Percentiles rank a stretch among this genome's conserved stretches.
phyloP scores from a whole-genome alignment of 2,113 vertebrate genomes.

The Cariama cristata region DNA sequence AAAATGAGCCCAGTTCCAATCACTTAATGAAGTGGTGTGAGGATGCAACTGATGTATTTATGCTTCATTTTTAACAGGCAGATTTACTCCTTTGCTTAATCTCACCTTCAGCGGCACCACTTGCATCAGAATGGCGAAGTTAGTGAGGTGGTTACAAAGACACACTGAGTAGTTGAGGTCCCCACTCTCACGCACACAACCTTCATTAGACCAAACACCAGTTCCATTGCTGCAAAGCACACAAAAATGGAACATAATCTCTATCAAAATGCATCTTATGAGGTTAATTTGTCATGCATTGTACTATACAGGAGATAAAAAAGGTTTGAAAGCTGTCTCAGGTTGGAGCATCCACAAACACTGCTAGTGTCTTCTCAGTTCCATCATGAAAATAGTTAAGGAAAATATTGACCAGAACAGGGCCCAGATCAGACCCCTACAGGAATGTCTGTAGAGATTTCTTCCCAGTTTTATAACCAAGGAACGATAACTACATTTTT shows the following conservation, averaged over 20 bases:
- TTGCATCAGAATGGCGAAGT: slow-evolving; percentile 98
- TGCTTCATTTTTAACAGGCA: background rate
- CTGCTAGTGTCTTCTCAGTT: background rate
- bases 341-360: background rate
- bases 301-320: background rate
- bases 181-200: slow-evolving; percentile 84
- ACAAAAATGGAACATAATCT: background rate
- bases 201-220: slow-evolving; percentile 89
- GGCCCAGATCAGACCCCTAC: background rate
- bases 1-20: background rate
- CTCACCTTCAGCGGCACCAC: slow-evolving; percentile 94
- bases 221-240: slow-evolving; percentile 76
- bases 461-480: background rate
- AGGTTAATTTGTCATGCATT: background rate
- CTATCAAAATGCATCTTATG: background rate
- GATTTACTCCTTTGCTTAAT: background rate
- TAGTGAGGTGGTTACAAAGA: slow-evolving; percentile 94
- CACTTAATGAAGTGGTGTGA: background rate
- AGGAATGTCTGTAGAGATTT: background rate
- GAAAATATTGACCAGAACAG: background rate
- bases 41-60: background rate
- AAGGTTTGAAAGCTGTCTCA: background rate
- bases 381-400: background rate
- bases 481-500: accelerated
- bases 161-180: slow-evolving; percentile 89